Conservation (phyloP, 2,888 invertebrate species). For the Noctua fimbriata region DNA sequence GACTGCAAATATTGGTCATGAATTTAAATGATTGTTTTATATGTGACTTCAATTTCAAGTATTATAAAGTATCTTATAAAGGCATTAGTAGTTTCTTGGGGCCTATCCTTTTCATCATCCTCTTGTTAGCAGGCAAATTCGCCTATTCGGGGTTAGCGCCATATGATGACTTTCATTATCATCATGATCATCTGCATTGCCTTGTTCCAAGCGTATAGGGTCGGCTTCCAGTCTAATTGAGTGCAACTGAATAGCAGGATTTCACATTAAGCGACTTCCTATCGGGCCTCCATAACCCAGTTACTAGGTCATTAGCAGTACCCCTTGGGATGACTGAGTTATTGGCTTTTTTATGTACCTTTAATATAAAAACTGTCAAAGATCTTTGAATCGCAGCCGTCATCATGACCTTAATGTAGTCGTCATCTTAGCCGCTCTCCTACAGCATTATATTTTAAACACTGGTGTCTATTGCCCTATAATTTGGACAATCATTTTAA, state of each 20-base stretch:
- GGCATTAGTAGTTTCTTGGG: not conserved
- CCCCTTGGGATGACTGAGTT: not conserved
- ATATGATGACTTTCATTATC: not conserved
- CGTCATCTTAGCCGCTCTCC: not conserved
- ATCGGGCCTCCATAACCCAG: not conserved
- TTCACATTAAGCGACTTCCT: not conserved
- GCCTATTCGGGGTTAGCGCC: not conserved
- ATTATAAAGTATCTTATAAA: not conserved
- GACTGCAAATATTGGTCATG: slow-evolving; percentile 34
- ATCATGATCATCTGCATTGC: not conserved
- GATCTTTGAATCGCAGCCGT: not conserved
- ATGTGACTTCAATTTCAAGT: slow-evolving; percentile 45
- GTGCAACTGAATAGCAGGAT: not conserved
- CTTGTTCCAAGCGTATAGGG: not conserved
- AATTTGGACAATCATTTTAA: not conserved
- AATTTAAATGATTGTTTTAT: slow-evolving; percentile 25
- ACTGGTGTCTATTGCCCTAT: not conserved
- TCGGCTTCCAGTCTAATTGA: not conserved
- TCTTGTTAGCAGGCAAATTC: not conserved
- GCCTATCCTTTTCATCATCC: slow-evolving; percentile 10
- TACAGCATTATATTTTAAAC: not conserved
- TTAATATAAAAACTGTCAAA: not conserved
- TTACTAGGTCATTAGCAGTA: not conserved
- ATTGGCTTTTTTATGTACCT: not conserved
- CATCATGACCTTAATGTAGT: not conserved